Base-by-base conservation (phyloP, 2,888 invertebrate species). In the Callyntrura sp. region DNA sequence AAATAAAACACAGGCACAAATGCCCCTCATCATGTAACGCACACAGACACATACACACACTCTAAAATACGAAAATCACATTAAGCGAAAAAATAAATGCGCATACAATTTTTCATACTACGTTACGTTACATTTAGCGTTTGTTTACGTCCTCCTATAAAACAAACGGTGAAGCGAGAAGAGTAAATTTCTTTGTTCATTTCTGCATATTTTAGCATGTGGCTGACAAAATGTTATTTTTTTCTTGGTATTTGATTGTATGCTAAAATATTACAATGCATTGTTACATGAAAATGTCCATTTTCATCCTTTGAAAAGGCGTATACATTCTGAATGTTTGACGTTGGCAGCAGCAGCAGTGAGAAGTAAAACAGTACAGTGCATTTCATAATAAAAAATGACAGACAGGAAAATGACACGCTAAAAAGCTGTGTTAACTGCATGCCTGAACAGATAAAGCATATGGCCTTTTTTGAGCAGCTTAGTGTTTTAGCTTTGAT, bases 341-440 rank as follows among this genome's bases (percentile, higher is more conserved):
- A 43, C n/a, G 20, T 70, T 17, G 43, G 45, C n/a, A n/a, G n/a
- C 17, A 57, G 57, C 51, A 78, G 48, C 23, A 9, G 23, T 11
- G 35, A 43, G 70, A n/a, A n/a, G n/a, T n/a, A n/a, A n/a, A n/a
- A 70, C 35, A 70, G 76, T 51, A 62, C 62, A 45, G 83, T 76
- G 25, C 48, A 76, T 51, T 51, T 62, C 76, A 79, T 68, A 79
- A 86, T 86, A 51, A 51, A 81, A 57, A 55, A 81, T 81, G 79
- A 81, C 57, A 81, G 87, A 87, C 81, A 87, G 81, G 81, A 87
- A 87, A 82, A 87, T 87, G 87, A 87, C 87, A 87, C 60, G 81
- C 70, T 87, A 87, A 81, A 81, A 81, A 87, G 81, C 81, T 76
- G 60, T 55, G 78, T 43, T 81, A 81, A 87, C 70, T 57, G 55